phyloP scores from a whole-genome alignment of 2,797 vertebrate species.

The Tiaroga cobitis region DNA sequence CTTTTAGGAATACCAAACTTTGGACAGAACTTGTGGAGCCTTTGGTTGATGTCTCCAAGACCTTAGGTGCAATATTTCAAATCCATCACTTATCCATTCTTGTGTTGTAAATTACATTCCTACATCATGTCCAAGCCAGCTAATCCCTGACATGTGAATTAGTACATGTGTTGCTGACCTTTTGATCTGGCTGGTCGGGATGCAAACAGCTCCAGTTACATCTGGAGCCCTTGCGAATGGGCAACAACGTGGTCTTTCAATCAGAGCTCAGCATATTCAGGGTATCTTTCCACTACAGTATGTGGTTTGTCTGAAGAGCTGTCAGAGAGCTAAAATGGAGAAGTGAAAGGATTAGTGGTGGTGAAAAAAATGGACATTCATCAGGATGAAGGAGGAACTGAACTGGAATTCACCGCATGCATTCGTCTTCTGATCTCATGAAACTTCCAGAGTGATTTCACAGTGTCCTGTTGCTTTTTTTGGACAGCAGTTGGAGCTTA shows the following conservation, averaged over 20 bases:
- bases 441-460: slow-evolving; percentile 19
- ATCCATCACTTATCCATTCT: slow-evolving; percentile 56
- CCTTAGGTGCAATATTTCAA: slow-evolving; percentile 15
- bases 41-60: slow-evolving; percentile 10
- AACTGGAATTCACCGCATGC: slow-evolving; percentile 8
- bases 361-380: slow-evolving; percentile 18
- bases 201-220: slow-evolving; percentile 65
- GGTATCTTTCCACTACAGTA: slow-evolving; percentile 68
- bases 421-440: slow-evolving; percentile 39
- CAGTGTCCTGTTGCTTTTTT: slow-evolving; percentile 30
- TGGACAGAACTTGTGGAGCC: slow-evolving; percentile 22
- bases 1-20: slow-evolving; percentile 17
- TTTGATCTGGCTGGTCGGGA: slow-evolving; percentile 68
- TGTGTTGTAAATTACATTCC: slow-evolving; percentile 50
- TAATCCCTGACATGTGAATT: slow-evolving; percentile 71
- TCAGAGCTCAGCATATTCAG: slow-evolving; percentile 60
- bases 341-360: slow-evolving; percentile 62
- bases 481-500: slow-evolving; percentile 10
- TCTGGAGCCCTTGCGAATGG: slow-evolving; percentile 57
- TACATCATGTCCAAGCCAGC: slow-evolving; percentile 50
- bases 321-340: slow-evolving; percentile 61
- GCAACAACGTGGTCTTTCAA: slow-evolving; percentile 70
- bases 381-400: slow-evolving; percentile 8
- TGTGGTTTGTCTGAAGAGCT: slow-evolving; percentile 63
- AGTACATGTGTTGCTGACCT: slow-evolving; percentile 73